Evolutionary conservation across 2,888 invertebrate species (phyloP), one percentile per base, ranked within the genome.

Genomic region (Hymenopus coronatus): DNA sequence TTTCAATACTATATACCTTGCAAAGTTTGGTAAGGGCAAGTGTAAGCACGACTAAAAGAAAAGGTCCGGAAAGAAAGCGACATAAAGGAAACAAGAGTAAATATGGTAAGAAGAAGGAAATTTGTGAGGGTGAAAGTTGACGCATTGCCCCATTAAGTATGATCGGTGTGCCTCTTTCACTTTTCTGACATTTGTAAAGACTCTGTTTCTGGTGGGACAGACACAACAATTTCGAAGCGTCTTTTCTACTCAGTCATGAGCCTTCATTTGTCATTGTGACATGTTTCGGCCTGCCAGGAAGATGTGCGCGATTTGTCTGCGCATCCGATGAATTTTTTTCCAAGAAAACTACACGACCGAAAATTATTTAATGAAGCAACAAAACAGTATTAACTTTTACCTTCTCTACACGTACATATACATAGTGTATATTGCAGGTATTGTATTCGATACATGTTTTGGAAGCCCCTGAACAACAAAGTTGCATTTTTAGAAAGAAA

Each of bases 221-320:
- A 88, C 46, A 82, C 85, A 86, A 88, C 85, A 82, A 88, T 82
- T 85, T 85, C 20, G 81, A 82, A 85, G 82, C 40, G 81, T 82
- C 27, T n/a, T 87, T 87, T 30, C 83, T 84, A 83, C 87, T 27
- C 86, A 82, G 40, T 84, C 40, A 89, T 82, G 85, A 83, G 84
- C 15, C 40, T 85, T 83, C 82, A 89, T 89, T 89, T 89, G 89
- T 89, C 89, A 89, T 83, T 40, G 54, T 86, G 86, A 83, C 85
- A 30, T 86, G 54, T 20, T 6, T 8, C 54, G 54, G 54, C 54
- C 25, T 70, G 54, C 54, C 54, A 70, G 54, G 0, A 70, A 25
- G 20, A 6, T 70, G 25, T 20, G 54, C 54, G 54, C 25, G 54
- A 20, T 70, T 70, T 40, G 20, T 70, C 25, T 20, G 20, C 54